Conservation (phyloP, 2,797 vertebrate genomes). For the Liasis olivaceus region DNA sequence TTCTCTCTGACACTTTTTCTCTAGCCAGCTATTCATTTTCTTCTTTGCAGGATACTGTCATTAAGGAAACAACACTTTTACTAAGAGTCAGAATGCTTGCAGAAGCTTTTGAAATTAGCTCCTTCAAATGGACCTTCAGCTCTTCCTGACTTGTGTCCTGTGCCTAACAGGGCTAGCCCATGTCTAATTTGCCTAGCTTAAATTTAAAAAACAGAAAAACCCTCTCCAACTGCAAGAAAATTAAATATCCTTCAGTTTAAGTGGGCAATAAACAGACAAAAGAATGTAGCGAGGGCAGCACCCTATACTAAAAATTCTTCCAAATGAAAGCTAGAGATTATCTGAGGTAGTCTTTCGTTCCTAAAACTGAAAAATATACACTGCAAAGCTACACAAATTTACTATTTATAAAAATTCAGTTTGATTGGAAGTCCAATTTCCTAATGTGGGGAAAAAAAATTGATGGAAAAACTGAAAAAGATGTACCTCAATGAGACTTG, state of each 20-base stretch:
- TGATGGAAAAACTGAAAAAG: not conserved
- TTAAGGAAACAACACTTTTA: not conserved
- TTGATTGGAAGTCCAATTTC: not conserved
- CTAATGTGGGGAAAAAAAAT: not conserved
- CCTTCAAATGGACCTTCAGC: no score
- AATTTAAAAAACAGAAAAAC: not conserved
- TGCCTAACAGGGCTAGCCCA: not conserved
- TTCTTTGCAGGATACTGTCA: not conserved
- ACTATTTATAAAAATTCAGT: not conserved
- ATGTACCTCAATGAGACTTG: not conserved
- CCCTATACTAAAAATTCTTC: not conserved
- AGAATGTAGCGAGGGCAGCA: not conserved
- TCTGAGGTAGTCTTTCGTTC: not conserved
- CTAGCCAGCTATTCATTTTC: not conserved
- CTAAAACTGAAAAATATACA: not conserved
- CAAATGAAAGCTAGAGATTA: not conserved
- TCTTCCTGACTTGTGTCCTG: not conserved
- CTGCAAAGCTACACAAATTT: not conserved
- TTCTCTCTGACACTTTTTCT: not conserved
- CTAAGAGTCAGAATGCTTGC: not conserved
- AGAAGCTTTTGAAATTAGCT: not conserved
- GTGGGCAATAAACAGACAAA: not conserved
- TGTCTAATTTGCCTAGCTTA: not conserved
- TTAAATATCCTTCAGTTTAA: not conserved
- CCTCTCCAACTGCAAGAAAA: not conserved